Evolutionary conservation across 2,888 invertebrate genomes (phyloP).

Genomic region (Andricus curvator): DNA sequence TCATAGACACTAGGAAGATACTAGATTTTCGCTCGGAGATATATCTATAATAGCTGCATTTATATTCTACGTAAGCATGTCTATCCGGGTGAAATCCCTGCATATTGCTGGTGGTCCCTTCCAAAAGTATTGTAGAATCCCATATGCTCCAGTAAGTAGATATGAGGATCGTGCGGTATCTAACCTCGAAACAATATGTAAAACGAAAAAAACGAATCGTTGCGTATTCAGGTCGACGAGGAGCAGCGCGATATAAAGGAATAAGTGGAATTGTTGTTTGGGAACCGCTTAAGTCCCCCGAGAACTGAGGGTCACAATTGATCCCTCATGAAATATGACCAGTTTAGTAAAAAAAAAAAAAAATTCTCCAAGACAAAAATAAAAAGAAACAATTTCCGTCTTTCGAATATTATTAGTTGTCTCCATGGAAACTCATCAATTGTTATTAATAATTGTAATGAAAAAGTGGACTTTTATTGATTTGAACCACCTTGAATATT

Average conservation of each 20-base stretch:
- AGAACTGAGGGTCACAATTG: constrained; percentile 43
- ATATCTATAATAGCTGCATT: constrained; percentile 70
- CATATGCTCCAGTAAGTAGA: constrained; percentile 52
- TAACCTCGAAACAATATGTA: constrained; percentile 68
- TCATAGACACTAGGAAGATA: constrained; percentile 14
- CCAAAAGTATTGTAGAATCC: constrained; percentile 57
- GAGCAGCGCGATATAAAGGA: constrained; percentile 51
- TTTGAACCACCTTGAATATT: too few relatives aligned
- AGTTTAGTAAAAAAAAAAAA: constrained; percentile 14
- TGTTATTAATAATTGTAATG: background rate
- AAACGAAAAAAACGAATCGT: constrained; percentile 57
- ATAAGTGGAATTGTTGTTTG: constrained; percentile 57
- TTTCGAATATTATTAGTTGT: background rate
- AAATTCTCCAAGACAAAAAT: background rate
- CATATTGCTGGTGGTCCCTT: constrained; percentile 61
- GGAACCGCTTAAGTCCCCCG: constrained; percentile 46
- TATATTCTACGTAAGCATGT: constrained; percentile 68
- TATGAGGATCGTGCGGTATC: constrained; percentile 35
- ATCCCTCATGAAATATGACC: constrained; percentile 38
- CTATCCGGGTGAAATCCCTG: constrained; percentile 63
- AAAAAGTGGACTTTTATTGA: too few relatives aligned
- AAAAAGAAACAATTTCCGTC: constrained; percentile 1
- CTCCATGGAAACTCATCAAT: background rate
- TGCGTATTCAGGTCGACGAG: constrained; percentile 53
- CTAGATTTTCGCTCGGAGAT: constrained; percentile 27